Conservation (phyloP, 2,797 vertebrate genomes). For the Chiloscyllium punctatum region DNA sequence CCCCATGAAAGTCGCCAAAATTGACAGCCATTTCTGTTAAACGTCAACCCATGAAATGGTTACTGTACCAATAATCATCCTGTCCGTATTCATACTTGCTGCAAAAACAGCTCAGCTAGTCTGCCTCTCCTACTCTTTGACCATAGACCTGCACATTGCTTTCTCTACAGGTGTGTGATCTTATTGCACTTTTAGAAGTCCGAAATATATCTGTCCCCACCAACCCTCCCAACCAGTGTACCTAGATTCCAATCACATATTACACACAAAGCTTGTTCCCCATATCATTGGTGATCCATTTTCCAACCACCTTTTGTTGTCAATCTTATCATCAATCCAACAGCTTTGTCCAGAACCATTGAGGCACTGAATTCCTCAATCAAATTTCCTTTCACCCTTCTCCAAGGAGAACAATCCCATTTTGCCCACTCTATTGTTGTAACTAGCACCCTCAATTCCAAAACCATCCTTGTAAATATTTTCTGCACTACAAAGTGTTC, state of each 20-base stretch:
- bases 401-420: neutral
- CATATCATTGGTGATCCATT: neutral
- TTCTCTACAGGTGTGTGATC: neutral
- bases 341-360: neutral
- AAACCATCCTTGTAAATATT: neutral
- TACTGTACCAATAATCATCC: neutral
- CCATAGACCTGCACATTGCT: neutral
- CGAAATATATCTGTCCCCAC: neutral
- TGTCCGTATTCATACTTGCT: neutral
- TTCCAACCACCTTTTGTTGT: neutral
- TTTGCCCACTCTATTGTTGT: neutral
- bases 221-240: neutral
- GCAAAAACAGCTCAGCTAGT: neutral
- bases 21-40: too few species aligned
- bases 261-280: neutral
- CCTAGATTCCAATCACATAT: neutral
- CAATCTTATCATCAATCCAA: neutral
- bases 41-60: too few species aligned
- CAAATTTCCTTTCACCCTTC: neutral
- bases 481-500: neutral
- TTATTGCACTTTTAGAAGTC: neutral
- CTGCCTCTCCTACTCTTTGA: neutral
- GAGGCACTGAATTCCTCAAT: neutral
- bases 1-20: too few species aligned
- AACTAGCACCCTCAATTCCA: neutral